Base-by-base conservation (phyloP, 2,113 vertebrate genomes). In the Cyprinodon variegatus region DNA sequence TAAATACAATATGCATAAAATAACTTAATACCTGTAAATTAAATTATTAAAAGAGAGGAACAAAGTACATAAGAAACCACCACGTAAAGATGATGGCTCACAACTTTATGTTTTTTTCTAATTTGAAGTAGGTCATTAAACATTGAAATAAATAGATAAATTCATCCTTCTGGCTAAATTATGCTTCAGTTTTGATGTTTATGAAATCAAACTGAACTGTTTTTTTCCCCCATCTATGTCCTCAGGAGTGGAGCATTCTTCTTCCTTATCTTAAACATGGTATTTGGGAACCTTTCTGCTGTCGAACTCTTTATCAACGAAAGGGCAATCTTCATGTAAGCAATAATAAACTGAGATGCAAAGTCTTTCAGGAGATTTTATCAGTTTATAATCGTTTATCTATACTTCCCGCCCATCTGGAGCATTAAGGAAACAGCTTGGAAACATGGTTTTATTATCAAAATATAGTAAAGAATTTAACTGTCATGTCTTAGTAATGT, bases 241-340 rank as follows among this genome's bases (percentile, higher is more conserved):
- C 43, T 57, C 74, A 95, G 95, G 87, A 86, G 70, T 15, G 95
- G 95, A 13, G 94, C 94, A 0, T 95, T 96, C 80, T 96, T 96
- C 87, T 96, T 96, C 82, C 90, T 95, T 38, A 92, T 94, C 76
- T 95, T 95, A 80, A 95, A 95, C 90, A 94, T 95, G 93, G 93
- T 96, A 59, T 96, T 96, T 91, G 93, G 90, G 22, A 96, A 95
- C 85, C 91, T 96, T 57, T 95, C 95, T 4, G 94, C 95, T 0
- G 94, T 95, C 66, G 95, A 95, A 68, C 93, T 96, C 79, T 96
- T 96, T 78, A 95, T 96, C 82, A 92, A 92, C 1, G 95, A 95
- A 73, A 89, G 95, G 65, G 91, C 83, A 0, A 93, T 96, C 68
- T 96, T 95, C 79, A 89, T 95, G 95, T 95, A 82, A 93, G 94